Evolutionary conservation across 1,140 invertebrate genomes (phyloP).

Genomic region (Drosophila melanogaster): DNA sequence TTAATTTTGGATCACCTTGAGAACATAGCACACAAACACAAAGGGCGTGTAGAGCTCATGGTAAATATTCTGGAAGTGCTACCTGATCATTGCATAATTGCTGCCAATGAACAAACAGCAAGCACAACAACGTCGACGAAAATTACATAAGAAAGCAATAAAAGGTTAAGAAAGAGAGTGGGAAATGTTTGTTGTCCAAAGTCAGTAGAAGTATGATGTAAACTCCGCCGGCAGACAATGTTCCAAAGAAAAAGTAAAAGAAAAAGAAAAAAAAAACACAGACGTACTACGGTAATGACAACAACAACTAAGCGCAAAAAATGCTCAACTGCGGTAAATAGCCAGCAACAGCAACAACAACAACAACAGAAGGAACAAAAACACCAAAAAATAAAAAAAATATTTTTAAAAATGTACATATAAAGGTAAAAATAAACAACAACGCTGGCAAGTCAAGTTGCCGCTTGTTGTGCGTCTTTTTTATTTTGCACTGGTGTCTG

Average conservation of each 20-base stretch:
- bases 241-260: conserved; percentile 36
- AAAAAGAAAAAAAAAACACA: conserved; percentile 29
- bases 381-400: conserved; percentile 9
- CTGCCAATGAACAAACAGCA: conserved; percentile 51
- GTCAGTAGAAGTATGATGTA: conserved; percentile 62
- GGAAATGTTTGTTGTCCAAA: conserved; percentile 35
- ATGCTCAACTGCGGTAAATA: conserved; percentile 45
- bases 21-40: conserved; percentile 5
- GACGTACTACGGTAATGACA: conserved; percentile 47
- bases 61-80: conserved; percentile 50
- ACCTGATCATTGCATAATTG: conserved; percentile 68
- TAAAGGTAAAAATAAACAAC: conserved; percentile 54
- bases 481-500: conserved; percentile 11
- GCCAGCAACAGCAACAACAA: conserved; percentile 34
- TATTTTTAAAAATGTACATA: conserved; percentile 8
- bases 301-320: conserved; percentile 43
- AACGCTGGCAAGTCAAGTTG: conserved; percentile 45
- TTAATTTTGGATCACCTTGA: conserved; percentile 72
- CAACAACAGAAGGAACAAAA: conserved; percentile 14
- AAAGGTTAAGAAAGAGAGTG: conserved; percentile 54
- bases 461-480: conserved; percentile 22
- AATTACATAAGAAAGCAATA: conserved; percentile 61
- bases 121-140: conserved; percentile 15
- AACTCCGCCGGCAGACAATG: conserved; percentile 40
- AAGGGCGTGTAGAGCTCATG: conserved; percentile 12